phyloP scores from a whole-genome alignment of 2,113 vertebrate species.

The Bujurquina vittata region DNA sequence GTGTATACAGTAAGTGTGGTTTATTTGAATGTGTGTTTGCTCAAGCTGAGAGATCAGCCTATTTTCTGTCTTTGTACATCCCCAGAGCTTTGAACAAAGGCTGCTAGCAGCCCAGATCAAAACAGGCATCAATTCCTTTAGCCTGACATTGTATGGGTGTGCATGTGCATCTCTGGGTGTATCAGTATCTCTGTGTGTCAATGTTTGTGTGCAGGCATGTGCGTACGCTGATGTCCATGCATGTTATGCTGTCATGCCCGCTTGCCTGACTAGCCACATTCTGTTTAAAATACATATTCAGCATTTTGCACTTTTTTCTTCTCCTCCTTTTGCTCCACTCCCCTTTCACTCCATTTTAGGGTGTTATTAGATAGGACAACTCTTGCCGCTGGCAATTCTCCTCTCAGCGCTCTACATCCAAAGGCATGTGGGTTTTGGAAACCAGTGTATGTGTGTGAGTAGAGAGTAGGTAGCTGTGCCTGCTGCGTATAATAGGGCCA shows the following conservation, averaged over 20 bases:
- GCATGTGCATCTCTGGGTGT: slow-evolving; percentile 6
- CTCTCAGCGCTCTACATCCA: slow-evolving; percentile 66
- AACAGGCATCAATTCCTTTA: slow-evolving; percentile 36
- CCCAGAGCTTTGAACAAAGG: slow-evolving; percentile 36
- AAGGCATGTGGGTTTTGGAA: slow-evolving; percentile 67
- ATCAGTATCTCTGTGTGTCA: slow-evolving; percentile 2
- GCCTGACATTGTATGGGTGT: slow-evolving; percentile 21
- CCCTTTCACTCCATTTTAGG: slow-evolving; percentile 55
- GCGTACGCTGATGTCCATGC: slow-evolving; percentile 35
- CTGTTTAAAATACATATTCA: slow-evolving; percentile 65
- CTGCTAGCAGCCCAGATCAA: slow-evolving; percentile 31
- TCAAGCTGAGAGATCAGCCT: slow-evolving; percentile 18
- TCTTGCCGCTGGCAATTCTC: slow-evolving; percentile 58
- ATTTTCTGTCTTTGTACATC: slow-evolving; percentile 25
- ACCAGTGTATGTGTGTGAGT: slow-evolving; percentile 25
- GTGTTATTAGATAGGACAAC: slow-evolving; percentile 73
- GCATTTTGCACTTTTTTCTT: slow-evolving; percentile 42
- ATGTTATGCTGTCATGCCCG: slow-evolving; percentile 46
- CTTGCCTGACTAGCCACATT: slow-evolving; percentile 37
- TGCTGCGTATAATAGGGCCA: slow-evolving; percentile 24
- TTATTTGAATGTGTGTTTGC: slow-evolving; percentile 17
- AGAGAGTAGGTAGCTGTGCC: neutral
- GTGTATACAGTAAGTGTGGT: neutral
- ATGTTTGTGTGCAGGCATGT: slow-evolving; percentile 16
- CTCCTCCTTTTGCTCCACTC: slow-evolving; percentile 28